These are phyloP conservation scores for Vombatus ursinus DNA, from an alignment of 2,113 vertebrate species.

Conservation along the genomic window DNA sequence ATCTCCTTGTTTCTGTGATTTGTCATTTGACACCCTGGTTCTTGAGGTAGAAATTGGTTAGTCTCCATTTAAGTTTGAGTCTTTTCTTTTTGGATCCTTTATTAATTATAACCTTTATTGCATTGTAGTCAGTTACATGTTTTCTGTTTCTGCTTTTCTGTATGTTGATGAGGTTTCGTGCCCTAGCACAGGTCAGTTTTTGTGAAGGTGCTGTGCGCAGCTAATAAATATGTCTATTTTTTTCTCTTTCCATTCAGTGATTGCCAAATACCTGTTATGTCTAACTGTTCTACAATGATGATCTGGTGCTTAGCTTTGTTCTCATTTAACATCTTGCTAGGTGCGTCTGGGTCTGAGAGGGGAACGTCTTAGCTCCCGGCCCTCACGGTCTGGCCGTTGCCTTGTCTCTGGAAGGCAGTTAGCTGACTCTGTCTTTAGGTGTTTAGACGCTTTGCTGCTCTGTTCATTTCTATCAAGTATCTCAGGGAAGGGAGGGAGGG, in stretches of 20 bases:
- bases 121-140: too few relatives aligned
- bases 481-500: rapidly evolving
- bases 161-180: not conserved
- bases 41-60: not conserved
- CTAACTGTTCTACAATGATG: not conserved
- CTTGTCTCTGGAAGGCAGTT: too few relatives aligned
- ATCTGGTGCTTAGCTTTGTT: not conserved
- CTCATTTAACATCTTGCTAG: not conserved
- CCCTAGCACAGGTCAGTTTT: not conserved
- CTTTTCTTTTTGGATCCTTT: not conserved
- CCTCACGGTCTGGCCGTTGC: rapidly evolving
- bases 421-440: not conserved
- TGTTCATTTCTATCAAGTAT: too few relatives aligned
- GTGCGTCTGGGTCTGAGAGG: not conserved
- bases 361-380: not conserved
- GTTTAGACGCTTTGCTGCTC: rapidly evolving
- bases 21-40: not conserved
- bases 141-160: not conserved
- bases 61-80: not conserved
- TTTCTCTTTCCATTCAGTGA: not conserved
- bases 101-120: too few relatives aligned
- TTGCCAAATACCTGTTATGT: not conserved
- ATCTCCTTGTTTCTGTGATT: not conserved
- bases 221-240: too few relatives aligned
- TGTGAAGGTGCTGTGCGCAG: not conserved